Evolutionary conservation across 2,797 vertebrate genomes (phyloP).

Genomic region (Alectoris magna): DNA sequence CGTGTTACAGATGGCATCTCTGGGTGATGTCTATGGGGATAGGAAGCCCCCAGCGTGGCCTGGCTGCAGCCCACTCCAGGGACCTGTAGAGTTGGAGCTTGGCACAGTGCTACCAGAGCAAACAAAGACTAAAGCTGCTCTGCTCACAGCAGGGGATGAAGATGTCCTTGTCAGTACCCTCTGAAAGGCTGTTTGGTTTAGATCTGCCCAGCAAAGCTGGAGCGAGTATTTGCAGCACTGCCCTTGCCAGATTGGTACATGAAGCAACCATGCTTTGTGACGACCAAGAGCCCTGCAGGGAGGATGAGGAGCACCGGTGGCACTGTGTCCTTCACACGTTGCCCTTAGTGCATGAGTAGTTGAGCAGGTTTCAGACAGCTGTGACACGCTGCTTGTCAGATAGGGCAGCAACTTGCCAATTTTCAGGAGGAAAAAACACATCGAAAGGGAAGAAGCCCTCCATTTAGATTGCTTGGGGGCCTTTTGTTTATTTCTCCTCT

Average conservation of each 20-base stretch:
- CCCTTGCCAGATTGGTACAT: not conserved
- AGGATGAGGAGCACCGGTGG: not conserved
- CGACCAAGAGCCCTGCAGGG: rapidly evolving
- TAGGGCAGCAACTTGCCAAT: not conserved
- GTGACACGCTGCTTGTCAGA: not conserved
- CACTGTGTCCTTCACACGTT: rapidly evolving
- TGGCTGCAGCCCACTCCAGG: not conserved
- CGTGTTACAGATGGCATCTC: not conserved
- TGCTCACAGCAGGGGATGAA: not conserved
- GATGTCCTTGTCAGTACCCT: slow-evolving; percentile 30
- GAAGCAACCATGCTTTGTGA: rapidly evolving
- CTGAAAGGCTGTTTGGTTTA: slow-evolving; percentile 36
- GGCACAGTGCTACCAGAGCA: not conserved
- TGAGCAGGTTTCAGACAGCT: not conserved
- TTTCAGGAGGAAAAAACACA: rapidly evolving
- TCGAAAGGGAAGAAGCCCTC: not conserved
- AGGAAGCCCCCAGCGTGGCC: not conserved
- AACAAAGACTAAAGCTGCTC: not conserved
- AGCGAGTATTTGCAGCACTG: rapidly evolving
- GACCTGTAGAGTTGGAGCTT: slow-evolving; percentile 11
- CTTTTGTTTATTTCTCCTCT: not conserved
- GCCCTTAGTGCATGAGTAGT: rapidly evolving
- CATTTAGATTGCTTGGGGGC: not conserved
- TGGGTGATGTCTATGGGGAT: not conserved
- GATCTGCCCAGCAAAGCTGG: not conserved